These are phyloP conservation scores for Trissolcus basalis DNA, from an alignment of 1,140 invertebrate species.

Conservation along the genomic window DNA sequence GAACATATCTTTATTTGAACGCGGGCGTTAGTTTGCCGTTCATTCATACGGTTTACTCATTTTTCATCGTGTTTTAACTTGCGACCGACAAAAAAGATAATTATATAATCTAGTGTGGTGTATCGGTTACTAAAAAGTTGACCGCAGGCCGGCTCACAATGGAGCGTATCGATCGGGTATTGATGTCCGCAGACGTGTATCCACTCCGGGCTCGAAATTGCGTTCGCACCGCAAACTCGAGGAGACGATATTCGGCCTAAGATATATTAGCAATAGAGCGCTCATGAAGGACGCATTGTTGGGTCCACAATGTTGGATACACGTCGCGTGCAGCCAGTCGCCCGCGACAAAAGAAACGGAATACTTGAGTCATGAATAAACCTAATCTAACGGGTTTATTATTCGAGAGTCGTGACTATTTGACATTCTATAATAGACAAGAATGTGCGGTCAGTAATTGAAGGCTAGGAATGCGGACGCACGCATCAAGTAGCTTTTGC, in stretches of 20 bases:
- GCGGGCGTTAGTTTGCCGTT: conserved; percentile 4
- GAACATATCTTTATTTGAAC: too few relatives aligned
- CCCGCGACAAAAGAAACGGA: conserved; percentile 41
- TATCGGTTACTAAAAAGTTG: conserved; percentile 50
- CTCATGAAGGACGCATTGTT: conserved; percentile 31
- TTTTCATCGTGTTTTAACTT: conserved; percentile 40
- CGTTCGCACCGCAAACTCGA: conserved; percentile 24
- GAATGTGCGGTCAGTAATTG: conserved; percentile 62
- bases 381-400: conserved; percentile 20
- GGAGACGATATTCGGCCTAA: conserved; percentile 30
- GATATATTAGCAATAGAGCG: conserved; percentile 23
- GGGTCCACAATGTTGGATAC: conserved; percentile 19
- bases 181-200: conserved; percentile 39
- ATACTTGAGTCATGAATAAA: conserved; percentile 56
- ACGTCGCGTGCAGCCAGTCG: conserved; percentile 27
- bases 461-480: conserved; percentile 69
- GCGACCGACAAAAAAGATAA: conserved; percentile 45
- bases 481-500: conserved; percentile 65
- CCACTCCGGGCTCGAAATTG: conserved; percentile 24
- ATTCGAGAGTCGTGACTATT: conserved; percentile 24
- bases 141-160: conserved; percentile 38
- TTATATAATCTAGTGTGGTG: conserved; percentile 37
- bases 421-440: conserved; percentile 63
- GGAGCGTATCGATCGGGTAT: conserved; percentile 41
- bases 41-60: conserved; percentile 48